Evolutionary conservation across 2,797 vertebrate species (phyloP).

Genomic region (Oreochromis mossambicus): DNA sequence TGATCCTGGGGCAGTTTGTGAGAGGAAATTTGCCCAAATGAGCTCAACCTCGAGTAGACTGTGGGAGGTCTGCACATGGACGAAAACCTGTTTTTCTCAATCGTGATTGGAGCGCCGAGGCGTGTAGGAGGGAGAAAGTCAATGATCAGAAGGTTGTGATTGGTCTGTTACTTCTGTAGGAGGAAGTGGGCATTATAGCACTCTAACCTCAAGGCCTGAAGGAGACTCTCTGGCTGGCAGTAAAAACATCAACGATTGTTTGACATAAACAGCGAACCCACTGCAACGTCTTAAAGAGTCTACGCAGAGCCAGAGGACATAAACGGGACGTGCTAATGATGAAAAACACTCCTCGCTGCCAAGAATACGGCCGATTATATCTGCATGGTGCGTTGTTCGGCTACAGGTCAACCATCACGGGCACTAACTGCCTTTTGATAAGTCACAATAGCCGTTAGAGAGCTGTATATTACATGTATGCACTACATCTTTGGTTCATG

Average conservation of each 20-base stretch:
- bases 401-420: not conserved
- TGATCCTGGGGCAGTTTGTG: slow-evolving; percentile 59
- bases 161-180: slow-evolving; percentile 34
- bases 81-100: slow-evolving; percentile 14
- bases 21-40: slow-evolving; percentile 54
- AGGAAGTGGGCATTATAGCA: slow-evolving; percentile 43
- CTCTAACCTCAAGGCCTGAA: slow-evolving; percentile 53
- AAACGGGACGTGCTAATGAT: not conserved
- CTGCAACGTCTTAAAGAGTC: slow-evolving; percentile 22
- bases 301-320: not conserved
- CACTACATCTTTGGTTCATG: not conserved
- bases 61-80: slow-evolving; percentile 44
- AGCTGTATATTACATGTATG: not conserved
- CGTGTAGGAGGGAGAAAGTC: slow-evolving; percentile 19
- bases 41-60: slow-evolving; percentile 27
- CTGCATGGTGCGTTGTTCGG: not conserved
- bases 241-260: slow-evolving; percentile 58
- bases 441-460: not conserved
- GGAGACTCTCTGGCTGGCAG: slow-evolving; percentile 46
- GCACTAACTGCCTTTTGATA: not conserved
- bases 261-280: slow-evolving; percentile 51
- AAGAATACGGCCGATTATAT: not conserved
- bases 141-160: slow-evolving; percentile 19
- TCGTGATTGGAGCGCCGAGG: slow-evolving; percentile 7
- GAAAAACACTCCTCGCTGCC: not conserved